Evolutionary conservation across 1,140 invertebrate genomes (phyloP), one percentile per base, ranked within the genome.

Genomic region (Drosophila varians): DNA sequence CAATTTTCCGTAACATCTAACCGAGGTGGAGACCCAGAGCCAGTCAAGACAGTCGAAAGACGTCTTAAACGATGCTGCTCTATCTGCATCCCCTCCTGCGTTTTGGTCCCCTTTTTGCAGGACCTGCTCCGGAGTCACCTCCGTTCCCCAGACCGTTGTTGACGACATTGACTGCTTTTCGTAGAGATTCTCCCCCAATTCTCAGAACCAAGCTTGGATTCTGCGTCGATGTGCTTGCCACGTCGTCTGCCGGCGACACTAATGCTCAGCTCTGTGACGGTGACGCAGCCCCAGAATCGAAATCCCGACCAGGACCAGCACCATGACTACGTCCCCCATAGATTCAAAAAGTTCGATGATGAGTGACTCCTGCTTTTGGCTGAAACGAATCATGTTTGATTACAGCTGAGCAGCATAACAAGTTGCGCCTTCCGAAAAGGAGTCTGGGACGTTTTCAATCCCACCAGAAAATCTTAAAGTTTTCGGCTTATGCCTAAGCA

Each of bases 1-100:
- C 84, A 89, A 89, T 87, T 87, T 87, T 87, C 82, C 83, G 77
- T 87, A 87, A 87, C 83, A 87, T 87, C 82, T 87, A 87, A 77
- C 82, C 69, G 68, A 58, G 58, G 46, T 75, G 42, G 54, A 60
- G 64, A 43, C 28, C 49, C 43, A 49, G 45, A 53, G 43, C 56
- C 64, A 72, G 71, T 60, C 82, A 80, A 80, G 82, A 70, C 68
- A 77, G 77, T 58, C 77, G 56, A 82, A 80, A 68, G 83, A 86
- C 64, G 57, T 66, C 68, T 64, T 66, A 61, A 68, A 69, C 66
- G 74, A 79, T 49, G 66, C 56, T 73, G 57, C 77, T 82, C 43
- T 56, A 64, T 57, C 71, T 55, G 40, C 62, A 60, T 12, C 42
- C 62, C 62, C 12, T 38, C 19, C 64, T 28, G 16, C 16, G 36